Conservation (phyloP, 2,888 invertebrate genomes). For the Notodonta ziczac region DNA sequence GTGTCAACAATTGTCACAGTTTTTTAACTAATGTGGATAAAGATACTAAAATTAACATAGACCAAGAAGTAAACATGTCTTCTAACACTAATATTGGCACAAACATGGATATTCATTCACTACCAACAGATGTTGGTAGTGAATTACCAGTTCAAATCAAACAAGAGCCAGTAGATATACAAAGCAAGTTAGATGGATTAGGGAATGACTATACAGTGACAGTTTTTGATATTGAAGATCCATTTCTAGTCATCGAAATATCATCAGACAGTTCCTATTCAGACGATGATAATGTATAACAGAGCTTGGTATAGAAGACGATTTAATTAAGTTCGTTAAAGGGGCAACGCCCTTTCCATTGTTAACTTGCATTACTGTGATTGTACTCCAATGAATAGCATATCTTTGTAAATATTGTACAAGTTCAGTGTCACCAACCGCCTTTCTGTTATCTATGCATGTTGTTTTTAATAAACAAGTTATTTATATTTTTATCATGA, state of each 20-base stretch:
- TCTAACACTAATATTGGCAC: background rate
- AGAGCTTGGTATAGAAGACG: background rate
- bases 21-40: background rate
- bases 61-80: too few relatives aligned
- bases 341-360: too few relatives aligned
- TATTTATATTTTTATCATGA: background rate
- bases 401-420: background rate
- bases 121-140: background rate
- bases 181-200: constrained; percentile 44
- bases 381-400: too few relatives aligned
- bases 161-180: constrained; percentile 28
- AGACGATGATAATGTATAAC: constrained; percentile 26
- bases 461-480: background rate
- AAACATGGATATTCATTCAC: too few relatives aligned
- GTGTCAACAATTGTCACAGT: background rate
- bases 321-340: background rate
- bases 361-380: background rate
- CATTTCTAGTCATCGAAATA: constrained; percentile 63
- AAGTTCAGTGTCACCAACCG: too few relatives aligned
- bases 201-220: constrained; percentile 50
- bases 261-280: constrained; percentile 57
- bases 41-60: too few relatives aligned
- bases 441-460: background rate
- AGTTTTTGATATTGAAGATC: constrained; percentile 60
- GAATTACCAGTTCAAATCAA: constrained; percentile 15